Base-by-base conservation (phyloP, 64 coral and sea anemone genomes). In the Stylophora pistillata region DNA sequence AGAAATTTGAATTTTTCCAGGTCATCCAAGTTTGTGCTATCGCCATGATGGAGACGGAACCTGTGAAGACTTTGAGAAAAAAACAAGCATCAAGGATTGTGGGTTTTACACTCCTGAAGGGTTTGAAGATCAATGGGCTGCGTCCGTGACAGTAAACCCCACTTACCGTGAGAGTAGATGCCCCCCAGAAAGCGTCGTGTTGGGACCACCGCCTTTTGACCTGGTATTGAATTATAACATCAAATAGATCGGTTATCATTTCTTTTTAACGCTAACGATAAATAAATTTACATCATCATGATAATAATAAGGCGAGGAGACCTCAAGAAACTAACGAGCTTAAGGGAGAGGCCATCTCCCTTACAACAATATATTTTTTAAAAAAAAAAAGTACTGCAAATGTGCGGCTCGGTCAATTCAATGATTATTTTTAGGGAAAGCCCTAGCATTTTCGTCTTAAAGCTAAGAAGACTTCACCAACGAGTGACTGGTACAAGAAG, bases 31-130 rank as follows among this genome's bases (percentile, higher is more conserved):
- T 60, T 74, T 99, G 32, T 99, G 97, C 33, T 99, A 99, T 41
- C 87, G 93, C 4, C 88, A 95, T 41, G 97, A 99, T 6, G 97
- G 97, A 16, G 97, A 99, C 60, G 97, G 97, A 23, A 74, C 88
- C 21, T 99, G 97, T 57, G 97, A 99, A 90, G 87, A 91, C 17
- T 99, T 99, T 88, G 97, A 98, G 72, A 91, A 85, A 32, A 84
- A 58, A 53, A 93, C 81, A 9, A 99, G 90, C 78, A 99, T 99
- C 77, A 92, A 95, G 61, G 97, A 99, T 56, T 99, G 97, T 69
- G 97, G 97, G 0, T 99, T 99, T 18, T 99, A 95, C 32, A 95
- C 97, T n/a, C 97, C 97, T 54, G 88, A 95, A 30, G 97, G 97
- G 12, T 95, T 95, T 76, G 52, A 77, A 83, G 97, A 99, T 78